Conservation (phyloP, 2,113 vertebrate species). For the Illadopsis cleaveri region DNA sequence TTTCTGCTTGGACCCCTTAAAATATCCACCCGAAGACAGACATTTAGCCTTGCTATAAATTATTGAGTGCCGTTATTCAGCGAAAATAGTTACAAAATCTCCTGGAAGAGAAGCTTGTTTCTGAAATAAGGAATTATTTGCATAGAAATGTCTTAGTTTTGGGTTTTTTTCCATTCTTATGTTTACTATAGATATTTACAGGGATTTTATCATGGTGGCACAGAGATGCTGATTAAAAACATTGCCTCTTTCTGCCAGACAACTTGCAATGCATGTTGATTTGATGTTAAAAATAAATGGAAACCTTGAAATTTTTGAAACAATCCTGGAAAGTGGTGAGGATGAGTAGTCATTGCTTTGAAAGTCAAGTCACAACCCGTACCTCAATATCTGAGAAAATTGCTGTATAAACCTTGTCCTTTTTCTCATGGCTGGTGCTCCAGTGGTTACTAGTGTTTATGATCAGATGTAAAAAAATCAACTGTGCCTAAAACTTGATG, state of each 20-base stretch:
- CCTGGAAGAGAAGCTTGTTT: background rate
- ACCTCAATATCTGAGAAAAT: background rate
- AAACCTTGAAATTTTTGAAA: background rate
- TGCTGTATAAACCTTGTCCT: background rate
- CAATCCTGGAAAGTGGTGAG: background rate
- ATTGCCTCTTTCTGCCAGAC: background rate
- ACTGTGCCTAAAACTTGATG: background rate
- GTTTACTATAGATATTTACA: background rate
- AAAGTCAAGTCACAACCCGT: accelerated
- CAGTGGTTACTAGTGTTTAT: background rate
- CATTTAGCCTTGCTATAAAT: background rate
- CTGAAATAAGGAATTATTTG: background rate
- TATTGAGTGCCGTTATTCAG: background rate
- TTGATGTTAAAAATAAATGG: background rate
- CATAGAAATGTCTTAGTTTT: background rate
- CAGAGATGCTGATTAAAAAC: background rate
- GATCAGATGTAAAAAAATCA: background rate
- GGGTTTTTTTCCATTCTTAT: background rate
- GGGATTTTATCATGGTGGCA: background rate
- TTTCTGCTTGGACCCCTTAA: background rate
- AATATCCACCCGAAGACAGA: background rate
- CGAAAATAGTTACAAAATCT: background rate
- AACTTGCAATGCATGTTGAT: background rate
- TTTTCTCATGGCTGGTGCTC: background rate
- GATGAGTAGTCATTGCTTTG: background rate